phyloP scores from a whole-genome alignment of 1,140 invertebrate genomes.

The Drosophila santomea region DNA sequence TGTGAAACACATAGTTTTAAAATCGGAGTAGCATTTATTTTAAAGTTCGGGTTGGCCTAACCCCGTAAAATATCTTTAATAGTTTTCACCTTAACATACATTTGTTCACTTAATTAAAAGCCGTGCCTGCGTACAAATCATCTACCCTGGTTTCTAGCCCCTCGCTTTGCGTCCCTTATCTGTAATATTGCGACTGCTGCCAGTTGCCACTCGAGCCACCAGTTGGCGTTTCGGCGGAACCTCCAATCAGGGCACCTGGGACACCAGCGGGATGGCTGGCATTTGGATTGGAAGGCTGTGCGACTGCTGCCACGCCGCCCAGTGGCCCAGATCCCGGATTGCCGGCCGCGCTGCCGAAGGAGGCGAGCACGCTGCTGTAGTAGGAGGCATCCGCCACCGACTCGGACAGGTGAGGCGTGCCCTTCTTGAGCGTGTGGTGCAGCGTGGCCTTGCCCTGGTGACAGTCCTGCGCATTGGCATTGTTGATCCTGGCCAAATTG shows the following conservation, averaged over 20 bases:
- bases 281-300: not conserved
- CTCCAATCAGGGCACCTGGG: constrained; percentile 3
- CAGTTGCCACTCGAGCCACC: constrained; percentile 43
- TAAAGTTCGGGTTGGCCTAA: not conserved
- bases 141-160: not conserved
- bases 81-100: constrained; percentile 42
- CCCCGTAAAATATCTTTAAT: constrained; percentile 21
- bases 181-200: constrained; percentile 69
- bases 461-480: constrained; percentile 80
- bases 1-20: not conserved
- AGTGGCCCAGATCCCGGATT: constrained; percentile 9
- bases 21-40: not conserved
- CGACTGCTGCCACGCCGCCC: not conserved
- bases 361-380: constrained; percentile 79
- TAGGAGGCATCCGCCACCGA: constrained; percentile 80
- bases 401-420: constrained; percentile 67
- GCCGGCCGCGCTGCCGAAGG: constrained; percentile 56
- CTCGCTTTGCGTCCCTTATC: constrained; percentile 25
- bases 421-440: constrained; percentile 76
- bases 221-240: constrained; percentile 32
- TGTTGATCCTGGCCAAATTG: constrained; percentile 78
- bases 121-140: constrained; percentile 40
- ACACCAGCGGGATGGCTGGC: constrained; percentile 13
- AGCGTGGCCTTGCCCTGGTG: constrained; percentile 79
- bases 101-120: constrained; percentile 33